These are phyloP conservation scores for Hybos culiciformis DNA, from an alignment of 2,888 invertebrate species.

Conservation along the genomic window DNA sequence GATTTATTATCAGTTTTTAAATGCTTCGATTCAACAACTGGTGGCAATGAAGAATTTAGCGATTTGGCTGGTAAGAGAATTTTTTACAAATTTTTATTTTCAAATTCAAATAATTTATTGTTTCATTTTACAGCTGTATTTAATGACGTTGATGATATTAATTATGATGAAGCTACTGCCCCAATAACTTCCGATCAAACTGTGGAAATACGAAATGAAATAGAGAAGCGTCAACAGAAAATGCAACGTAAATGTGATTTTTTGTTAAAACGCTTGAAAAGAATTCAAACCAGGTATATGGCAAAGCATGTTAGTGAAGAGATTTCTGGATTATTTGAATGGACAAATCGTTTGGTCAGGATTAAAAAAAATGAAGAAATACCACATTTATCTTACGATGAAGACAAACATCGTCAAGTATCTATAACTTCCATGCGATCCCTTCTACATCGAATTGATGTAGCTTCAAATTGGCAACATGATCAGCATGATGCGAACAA, in stretches of 20 bases:
- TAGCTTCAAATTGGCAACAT: constrained; percentile 26
- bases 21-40: constrained; percentile 44
- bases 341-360: constrained; percentile 43
- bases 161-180: constrained; percentile 14
- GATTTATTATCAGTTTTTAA: constrained; percentile 65
- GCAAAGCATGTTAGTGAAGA: constrained; percentile 70
- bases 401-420: constrained; percentile 35
- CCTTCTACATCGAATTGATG: constrained; percentile 33
- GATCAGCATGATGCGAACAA: neutral
- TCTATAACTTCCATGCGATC: constrained; percentile 42
- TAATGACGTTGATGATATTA: constrained; percentile 18
- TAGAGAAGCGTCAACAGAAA: constrained; percentile 32
- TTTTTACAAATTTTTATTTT: no score
- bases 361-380: constrained; percentile 18
- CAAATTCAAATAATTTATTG: no score
- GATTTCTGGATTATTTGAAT: constrained; percentile 59
- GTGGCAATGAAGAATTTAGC: constrained; percentile 23
- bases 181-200: constrained; percentile 9
- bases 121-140: no score
- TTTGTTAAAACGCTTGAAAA: constrained; percentile 56
- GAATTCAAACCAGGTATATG: constrained; percentile 59
- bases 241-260: constrained; percentile 58
- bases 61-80: constrained; percentile 30
- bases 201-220: constrained; percentile 24
- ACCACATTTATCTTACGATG: constrained; percentile 23